Evolutionary conservation across 1,140 invertebrate species (phyloP).

Genomic region (Thalassaphorura encarpata): DNA sequence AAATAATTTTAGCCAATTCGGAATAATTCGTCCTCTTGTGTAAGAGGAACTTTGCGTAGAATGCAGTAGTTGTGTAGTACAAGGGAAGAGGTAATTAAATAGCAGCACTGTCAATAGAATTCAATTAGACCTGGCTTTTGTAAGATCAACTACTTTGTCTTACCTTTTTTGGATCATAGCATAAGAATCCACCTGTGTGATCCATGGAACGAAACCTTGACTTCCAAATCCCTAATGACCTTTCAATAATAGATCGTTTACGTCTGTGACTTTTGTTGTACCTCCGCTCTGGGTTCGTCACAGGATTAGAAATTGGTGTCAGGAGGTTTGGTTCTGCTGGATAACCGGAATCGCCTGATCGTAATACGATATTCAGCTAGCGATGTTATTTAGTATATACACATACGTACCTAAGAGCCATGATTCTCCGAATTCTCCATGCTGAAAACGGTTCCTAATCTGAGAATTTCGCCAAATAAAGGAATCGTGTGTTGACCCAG

Average conservation of each 20-base stretch:
- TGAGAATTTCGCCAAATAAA: conserved; percentile 1
- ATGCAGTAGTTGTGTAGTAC: background rate
- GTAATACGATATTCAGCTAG: too few species aligned
- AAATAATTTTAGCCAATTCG: too few species aligned
- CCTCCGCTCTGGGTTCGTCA: background rate
- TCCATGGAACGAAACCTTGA: conserved; percentile 1
- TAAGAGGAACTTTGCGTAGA: background rate
- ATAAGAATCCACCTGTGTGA: background rate
- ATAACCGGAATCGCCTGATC: background rate
- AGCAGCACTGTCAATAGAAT: background rate
- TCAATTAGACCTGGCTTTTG: background rate
- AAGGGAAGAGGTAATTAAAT: background rate
- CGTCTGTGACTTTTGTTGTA: background rate
- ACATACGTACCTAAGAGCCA: background rate
- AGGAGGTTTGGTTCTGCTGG: background rate
- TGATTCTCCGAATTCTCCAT: conserved; percentile 1
- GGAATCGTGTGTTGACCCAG: conserved; percentile 34
- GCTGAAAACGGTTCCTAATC: background rate
- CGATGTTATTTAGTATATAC: background rate
- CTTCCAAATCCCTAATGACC: background rate
- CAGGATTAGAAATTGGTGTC: background rate
- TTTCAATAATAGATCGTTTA: background rate
- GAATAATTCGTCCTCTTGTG: background rate
- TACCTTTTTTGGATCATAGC: background rate
- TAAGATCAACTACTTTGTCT: background rate